A percentile compares a stretch with the other conserved stretches of the same genome.
Evolutionary conservation across 2,113 vertebrate species (phyloP).

Genomic region (Cygnus atratus): DNA sequence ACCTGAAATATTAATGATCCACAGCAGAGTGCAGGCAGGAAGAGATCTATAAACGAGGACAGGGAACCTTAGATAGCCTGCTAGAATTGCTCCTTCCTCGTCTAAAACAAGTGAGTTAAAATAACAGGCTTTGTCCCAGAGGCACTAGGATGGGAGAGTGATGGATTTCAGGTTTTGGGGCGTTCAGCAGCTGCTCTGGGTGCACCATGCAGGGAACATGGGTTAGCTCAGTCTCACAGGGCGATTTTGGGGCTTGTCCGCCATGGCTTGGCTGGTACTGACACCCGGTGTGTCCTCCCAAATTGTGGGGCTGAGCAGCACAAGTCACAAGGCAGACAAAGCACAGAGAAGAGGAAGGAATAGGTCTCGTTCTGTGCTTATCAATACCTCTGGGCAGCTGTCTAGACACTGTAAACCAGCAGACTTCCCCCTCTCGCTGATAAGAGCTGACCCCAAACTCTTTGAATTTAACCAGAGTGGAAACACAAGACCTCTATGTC

Average conservation of each 20-base stretch:
- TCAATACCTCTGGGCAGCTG: neutral
- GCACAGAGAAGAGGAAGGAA: neutral
- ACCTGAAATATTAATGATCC: slow-evolving; percentile 61
- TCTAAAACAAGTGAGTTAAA: neutral
- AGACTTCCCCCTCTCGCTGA: neutral
- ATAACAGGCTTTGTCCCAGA: rapidly evolving
- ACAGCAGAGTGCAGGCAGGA: neutral
- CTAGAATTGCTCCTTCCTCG: neutral
- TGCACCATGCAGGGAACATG: rapidly evolving
- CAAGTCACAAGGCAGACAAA: neutral
- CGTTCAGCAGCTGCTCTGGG: neutral
- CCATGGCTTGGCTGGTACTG: rapidly evolving
- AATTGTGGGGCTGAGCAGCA: neutral
- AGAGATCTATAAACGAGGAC: neutral
- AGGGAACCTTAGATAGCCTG: neutral
- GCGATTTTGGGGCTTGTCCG: neutral
- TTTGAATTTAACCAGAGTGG: neutral
- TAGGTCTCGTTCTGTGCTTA: neutral
- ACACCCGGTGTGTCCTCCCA: rapidly evolving
- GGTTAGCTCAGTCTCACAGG: too few species aligned
- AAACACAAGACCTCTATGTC: neutral
- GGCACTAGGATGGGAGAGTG: rapidly evolving
- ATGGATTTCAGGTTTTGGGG: neutral
- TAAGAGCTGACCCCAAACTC: neutral
- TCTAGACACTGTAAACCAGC: neutral